Evolutionary conservation across 2,888 invertebrate species (phyloP), one percentile per base, ranked within the genome.

Genomic region (Teleogryllus oceanicus): DNA sequence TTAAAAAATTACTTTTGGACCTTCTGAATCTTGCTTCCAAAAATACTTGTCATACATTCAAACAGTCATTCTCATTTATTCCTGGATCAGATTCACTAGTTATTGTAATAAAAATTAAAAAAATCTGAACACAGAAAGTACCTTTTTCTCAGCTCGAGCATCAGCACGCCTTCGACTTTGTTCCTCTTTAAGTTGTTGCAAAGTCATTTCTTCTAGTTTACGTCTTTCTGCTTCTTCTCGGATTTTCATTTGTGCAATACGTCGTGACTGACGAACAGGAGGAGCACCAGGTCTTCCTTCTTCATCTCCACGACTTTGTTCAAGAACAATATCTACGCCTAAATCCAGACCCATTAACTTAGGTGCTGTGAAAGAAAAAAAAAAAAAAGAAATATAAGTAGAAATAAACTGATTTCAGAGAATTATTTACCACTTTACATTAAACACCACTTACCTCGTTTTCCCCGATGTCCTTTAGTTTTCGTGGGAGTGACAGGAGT

Each of bases 171-270:
- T 88, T 80, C 90, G 91, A 85, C 89, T 91, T 78, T 91, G 89
- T 84, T 92, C 91, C 84, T 91, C 91, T 84, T 93, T 92, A 83
- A 92, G 88, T 78, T 92, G 91, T 3, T 90, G 88, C 76, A 94
- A 84, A 0, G 93, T 90, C n/a, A 93, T 91, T 84, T 94, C 95
- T 84, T 95, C 94, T 78, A 92, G 86, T 82, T 93, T 91, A 16
- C 94, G 88, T 1, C 94, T 87, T 82, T 96, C 94, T 0, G 94
- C 94, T 85, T 96, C 95, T 85, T 96, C 96, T 83, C 92, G 93
- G 81, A 96, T 95, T 86, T 96, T 94, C 84, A 95, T 90, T 86
- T 95, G 95, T 0, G 96, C 96, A 83, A 97, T 94, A 81, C 97
- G 89, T 1, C 96, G 89, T 2, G 95, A 95, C 85, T 94, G 94